Evolutionary conservation across 2,797 vertebrate species (phyloP).

Genomic region (Sebastes nivosus): DNA sequence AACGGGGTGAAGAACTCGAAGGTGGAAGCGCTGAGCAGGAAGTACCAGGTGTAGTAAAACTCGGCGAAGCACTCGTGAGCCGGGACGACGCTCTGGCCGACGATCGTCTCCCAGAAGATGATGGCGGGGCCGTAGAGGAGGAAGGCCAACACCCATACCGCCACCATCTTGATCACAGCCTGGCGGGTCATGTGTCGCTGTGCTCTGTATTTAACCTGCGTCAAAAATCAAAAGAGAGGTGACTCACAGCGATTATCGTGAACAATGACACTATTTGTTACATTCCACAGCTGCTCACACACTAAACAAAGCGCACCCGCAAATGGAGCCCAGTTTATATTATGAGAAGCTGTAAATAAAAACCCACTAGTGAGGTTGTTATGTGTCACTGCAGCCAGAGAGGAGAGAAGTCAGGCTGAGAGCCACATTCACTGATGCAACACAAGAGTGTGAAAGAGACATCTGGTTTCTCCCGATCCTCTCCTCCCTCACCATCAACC

Average conservation of each 20-base stretch:
- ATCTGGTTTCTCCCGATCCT: slow-evolving; percentile 62
- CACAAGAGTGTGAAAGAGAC: slow-evolving; percentile 69
- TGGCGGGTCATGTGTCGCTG: slow-evolving; percentile 90
- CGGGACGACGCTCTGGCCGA: slow-evolving; percentile 87
- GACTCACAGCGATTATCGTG: slow-evolving; percentile 27
- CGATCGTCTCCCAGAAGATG: slow-evolving; percentile 92
- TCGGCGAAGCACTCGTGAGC: slow-evolving; percentile 92
- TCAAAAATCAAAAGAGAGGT: slow-evolving; percentile 20
- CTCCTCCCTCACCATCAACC: slow-evolving; percentile 9
- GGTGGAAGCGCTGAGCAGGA: slow-evolving; percentile 93
- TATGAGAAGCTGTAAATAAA: slow-evolving; percentile 61
- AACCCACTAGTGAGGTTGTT: slow-evolving; percentile 48
- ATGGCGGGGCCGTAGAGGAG: slow-evolving; percentile 96
- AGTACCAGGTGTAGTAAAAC: slow-evolving; percentile 98
- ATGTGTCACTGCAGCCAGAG: slow-evolving; percentile 50
- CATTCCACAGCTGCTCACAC: slow-evolving; percentile 41
- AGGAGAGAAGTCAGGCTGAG: slow-evolving; percentile 38
- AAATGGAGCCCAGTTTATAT: slow-evolving; percentile 28
- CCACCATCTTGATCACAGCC: slow-evolving; percentile 92
- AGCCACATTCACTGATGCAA: slow-evolving; percentile 60
- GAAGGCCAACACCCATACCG: slow-evolving; percentile 94
- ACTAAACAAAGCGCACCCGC: slow-evolving; percentile 26
- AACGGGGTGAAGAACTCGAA: slow-evolving; percentile 98
- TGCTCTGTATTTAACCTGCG: slow-evolving; percentile 93
- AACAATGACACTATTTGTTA: slow-evolving; percentile 2